Base-by-base conservation (phyloP, 2,113 vertebrate genomes). In the Bos indicus region DNA sequence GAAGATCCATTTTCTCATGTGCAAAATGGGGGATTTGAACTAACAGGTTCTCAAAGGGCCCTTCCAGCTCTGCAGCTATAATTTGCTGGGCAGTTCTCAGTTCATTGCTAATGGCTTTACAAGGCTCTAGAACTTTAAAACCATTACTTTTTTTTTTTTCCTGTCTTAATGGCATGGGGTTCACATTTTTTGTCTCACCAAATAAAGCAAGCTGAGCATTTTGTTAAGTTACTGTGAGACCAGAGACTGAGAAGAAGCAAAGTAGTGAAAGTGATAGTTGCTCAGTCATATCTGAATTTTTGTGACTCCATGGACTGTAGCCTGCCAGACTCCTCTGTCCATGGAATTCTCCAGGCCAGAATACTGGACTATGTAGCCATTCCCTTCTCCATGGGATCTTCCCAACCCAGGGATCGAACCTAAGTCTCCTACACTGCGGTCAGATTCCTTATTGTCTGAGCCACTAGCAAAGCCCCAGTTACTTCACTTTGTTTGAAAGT, bases 111-210 rank as follows among this genome's bases (percentile, higher is more conserved):
- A 90, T 6, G 2, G 16, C 19, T 84, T 83, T 89, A 88, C 7
- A 88, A 25, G 28, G 60, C 19, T 94, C 74, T 91, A 87, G 51
- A 88, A 60, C 13, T 62, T 88, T 88, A 56, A 90, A 95, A 77
- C 52, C 40, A 84, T 59, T 92, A 28, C 54, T 71, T 48, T 88
- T 87, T 51, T 88, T 25, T 74, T 17, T 17, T 78, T 12, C 17
- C 54, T 71, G 1, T 19, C 15, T 84, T 80, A 91, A 83, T 78
- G 57, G 28, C 23, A 74, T 30, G 52, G n/a, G 17, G 8, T 46
- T 81, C 36, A 77, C 28, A 28, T 67, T 80, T 80, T 84, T 46
- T 3, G 28, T 94, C 21, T 40, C 64, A 25, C 21, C 19, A 54
- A 83, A 85, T 10, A 43, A 62, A 93, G 23, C 15, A 85, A 90